A percentile compares a stretch with the other conserved stretches of the same genome.
phyloP scores from a whole-genome alignment of 35 echinoderm and acorn worm species.

The Eucidaris tribuloides region DNA sequence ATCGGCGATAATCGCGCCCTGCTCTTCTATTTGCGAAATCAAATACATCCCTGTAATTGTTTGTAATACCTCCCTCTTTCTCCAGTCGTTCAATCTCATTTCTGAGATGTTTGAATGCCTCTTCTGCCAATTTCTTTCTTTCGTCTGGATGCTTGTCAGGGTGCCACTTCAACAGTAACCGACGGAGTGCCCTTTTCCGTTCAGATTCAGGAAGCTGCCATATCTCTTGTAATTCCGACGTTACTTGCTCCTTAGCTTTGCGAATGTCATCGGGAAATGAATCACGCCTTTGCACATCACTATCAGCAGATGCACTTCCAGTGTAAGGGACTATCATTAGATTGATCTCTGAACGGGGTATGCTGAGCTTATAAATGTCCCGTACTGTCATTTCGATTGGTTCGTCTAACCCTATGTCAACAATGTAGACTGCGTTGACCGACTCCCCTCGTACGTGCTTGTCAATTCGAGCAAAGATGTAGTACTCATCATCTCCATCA shows the following conservation, averaged over 20 bases:
- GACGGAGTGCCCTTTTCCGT: constrained; percentile 11
- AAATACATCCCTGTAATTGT: background rate
- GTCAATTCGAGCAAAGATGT: background rate
- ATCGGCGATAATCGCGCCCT: background rate
- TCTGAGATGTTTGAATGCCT: constrained; percentile 50
- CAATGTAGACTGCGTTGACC: background rate
- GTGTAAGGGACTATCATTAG: no score
- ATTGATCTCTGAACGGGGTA: no score
- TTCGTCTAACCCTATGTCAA: constrained; percentile 17
- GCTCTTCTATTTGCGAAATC: background rate
- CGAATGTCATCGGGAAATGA: constrained; percentile 5
- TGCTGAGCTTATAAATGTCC: constrained; percentile 26
- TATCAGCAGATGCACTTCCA: no score
- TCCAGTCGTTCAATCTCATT: constrained; percentile 1
- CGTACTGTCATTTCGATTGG: constrained; percentile 15
- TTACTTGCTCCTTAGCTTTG: constrained; percentile 2
- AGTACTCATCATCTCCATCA: background rate
- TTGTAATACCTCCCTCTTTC: background rate
- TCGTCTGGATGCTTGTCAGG: constrained; percentile 42
- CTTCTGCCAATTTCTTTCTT: constrained; percentile 3
- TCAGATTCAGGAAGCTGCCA: constrained; percentile 23
- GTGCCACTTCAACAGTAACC: constrained; percentile 39
- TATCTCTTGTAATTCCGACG: constrained; percentile 4
- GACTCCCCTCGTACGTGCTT: background rate
- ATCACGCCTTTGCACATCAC: background rate